These are phyloP conservation scores for Acyrthosiphon pisum DNA, from an alignment of 1,140 invertebrate species.

Conservation along the genomic window DNA sequence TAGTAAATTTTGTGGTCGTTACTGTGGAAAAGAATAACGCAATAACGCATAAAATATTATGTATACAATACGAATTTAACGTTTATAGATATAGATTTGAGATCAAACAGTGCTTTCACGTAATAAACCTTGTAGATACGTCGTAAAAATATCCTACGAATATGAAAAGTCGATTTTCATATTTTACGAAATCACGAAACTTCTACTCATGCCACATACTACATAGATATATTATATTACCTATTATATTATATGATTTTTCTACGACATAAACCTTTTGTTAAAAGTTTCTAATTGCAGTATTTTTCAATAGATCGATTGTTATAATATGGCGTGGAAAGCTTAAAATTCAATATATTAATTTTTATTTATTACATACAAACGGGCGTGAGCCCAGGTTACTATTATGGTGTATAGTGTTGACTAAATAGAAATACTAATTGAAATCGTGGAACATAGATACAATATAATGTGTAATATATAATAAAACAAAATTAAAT, in stretches of 20 bases:
- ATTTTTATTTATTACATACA: no score
- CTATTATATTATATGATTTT: neutral
- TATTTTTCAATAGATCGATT: neutral
- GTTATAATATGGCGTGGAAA: neutral
- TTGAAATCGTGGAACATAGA: no score
- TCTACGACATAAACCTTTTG: neutral
- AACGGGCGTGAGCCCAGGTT: no score
- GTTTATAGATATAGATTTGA: neutral
- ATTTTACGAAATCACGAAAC: neutral
- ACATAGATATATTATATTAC: no score
- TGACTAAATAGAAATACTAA: no score
- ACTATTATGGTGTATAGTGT: no score
- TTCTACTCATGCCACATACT: neutral
- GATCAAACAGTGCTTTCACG: neutral
- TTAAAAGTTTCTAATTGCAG: neutral
- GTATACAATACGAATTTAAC: neutral
- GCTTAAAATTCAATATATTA: neutral
- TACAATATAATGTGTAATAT: no score
- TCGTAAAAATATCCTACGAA: neutral
- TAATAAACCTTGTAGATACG: neutral
- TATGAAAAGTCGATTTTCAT: neutral
- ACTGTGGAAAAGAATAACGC: neutral
- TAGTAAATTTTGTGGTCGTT: neutral
- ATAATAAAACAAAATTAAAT: no score
- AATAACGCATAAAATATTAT: neutral